A percentile compares a stretch with the other conserved stretches of the same genome.
Evolutionary conservation across 2,113 vertebrate genomes (phyloP).

Genomic region (Aphyosemion australe): DNA sequence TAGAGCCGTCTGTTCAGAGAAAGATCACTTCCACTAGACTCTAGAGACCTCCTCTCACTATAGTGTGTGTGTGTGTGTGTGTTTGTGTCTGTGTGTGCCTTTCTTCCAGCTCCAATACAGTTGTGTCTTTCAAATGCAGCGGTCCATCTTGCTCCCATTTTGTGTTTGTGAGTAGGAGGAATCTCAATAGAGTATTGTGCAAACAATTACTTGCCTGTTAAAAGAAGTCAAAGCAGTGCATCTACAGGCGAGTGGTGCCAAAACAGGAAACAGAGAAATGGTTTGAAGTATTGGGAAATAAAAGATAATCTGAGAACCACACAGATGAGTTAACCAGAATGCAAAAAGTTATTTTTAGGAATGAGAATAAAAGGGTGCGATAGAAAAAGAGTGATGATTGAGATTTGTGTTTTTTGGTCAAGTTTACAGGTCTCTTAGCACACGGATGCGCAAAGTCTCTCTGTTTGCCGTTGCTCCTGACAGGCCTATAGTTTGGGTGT

Average conservation of each 20-base stretch:
- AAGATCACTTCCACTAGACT: constrained; percentile 29
- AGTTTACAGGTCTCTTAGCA: background rate
- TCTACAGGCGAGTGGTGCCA: constrained; percentile 25
- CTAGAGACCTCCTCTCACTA: constrained; percentile 19
- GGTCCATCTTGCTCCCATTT: constrained; percentile 16
- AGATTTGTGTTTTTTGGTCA: background rate
- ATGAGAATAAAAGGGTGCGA: constrained; percentile 8
- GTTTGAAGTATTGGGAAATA: constrained; percentile 14
- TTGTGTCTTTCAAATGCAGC: constrained; percentile 1
- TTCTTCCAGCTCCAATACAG: background rate
- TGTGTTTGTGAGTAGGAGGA: constrained; percentile 7
- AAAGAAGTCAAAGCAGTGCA: constrained; percentile 6
- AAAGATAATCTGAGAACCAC: background rate
- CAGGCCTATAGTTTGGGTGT: background rate
- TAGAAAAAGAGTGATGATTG: background rate
- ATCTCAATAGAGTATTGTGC: constrained; percentile 28
- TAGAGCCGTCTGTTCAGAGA: constrained; percentile 21
- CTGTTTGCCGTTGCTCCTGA: no score
- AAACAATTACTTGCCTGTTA: constrained; percentile 37
- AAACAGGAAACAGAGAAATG: constrained; percentile 34
- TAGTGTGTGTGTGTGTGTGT: background rate
- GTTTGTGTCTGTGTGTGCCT: background rate
- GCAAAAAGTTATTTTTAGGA: constrained; percentile 1
- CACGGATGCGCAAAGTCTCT: background rate
- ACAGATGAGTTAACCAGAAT: constrained; percentile 13